Percentiles rank a stretch among this genome's conserved stretches.
These are phyloP conservation scores for Metaphire vulgaris DNA, from an alignment of 1,140 invertebrate species.

Conservation along the genomic window DNA sequence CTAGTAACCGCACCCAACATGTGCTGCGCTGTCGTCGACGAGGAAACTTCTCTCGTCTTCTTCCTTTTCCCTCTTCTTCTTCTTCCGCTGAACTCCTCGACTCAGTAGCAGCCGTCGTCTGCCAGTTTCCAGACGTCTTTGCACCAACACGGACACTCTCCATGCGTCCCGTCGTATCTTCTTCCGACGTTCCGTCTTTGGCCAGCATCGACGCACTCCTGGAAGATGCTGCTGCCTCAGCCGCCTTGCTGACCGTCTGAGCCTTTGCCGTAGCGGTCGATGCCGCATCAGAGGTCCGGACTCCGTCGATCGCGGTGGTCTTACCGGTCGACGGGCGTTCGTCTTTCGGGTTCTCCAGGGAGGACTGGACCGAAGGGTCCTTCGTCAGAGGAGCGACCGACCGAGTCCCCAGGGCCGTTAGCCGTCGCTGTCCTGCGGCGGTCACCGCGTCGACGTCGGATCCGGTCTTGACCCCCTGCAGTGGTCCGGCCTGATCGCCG, in stretches of 20 bases:
- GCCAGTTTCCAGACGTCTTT: slow-evolving; percentile 4
- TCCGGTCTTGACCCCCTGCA: no score
- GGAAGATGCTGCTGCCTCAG: neutral
- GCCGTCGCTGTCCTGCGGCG: no score
- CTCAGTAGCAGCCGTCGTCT: neutral
- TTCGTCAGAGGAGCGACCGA: no score
- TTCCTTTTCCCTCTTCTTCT: slow-evolving; percentile 12
- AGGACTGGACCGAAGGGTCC: no score
- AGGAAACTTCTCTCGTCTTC: neutral
- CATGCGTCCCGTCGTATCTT: neutral
- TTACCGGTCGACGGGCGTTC: no score
- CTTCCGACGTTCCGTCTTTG: neutral
- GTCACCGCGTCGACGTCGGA: no score
- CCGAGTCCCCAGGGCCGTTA: no score
- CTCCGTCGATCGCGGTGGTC: no score
- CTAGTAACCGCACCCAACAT: neutral
- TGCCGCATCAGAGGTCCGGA: no score
- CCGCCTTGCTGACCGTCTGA: neutral
- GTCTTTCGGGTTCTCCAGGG: no score
- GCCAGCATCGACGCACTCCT: neutral
- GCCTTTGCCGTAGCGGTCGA: neutral
- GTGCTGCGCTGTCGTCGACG: neutral
- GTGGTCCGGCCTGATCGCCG: no score
- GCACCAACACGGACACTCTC: neutral
- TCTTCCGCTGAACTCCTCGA: slow-evolving; percentile 18